A percentile compares a stretch with the other conserved stretches of the same genome.
Evolutionary conservation across 2,113 vertebrate species (phyloP).

Genomic region (Embiotoca jacksoni): DNA sequence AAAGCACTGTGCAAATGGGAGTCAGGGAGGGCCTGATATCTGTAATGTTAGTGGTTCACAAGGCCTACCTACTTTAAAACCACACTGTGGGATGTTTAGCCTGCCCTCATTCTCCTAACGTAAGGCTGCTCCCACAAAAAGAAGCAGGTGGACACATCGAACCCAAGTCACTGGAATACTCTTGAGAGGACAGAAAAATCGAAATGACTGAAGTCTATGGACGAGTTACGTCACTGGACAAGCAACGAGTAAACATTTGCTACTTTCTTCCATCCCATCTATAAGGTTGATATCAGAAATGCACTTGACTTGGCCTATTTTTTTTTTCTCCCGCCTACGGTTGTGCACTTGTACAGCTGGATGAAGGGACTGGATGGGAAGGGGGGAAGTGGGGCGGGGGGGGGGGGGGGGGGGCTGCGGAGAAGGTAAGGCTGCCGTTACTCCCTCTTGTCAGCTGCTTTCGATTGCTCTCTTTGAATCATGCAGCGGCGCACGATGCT

Average conservation of each 20-base stretch:
- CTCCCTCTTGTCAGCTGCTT: constrained; percentile 89
- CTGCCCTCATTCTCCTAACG: constrained; percentile 43
- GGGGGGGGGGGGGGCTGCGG: constrained; percentile 20
- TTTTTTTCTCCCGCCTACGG: constrained; percentile 36
- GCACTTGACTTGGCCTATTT: constrained; percentile 18
- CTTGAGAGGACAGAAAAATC: constrained; percentile 17
- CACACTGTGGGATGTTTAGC: constrained; percentile 54
- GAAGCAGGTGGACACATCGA: constrained; percentile 63
- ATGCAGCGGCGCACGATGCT: constrained; percentile 97
- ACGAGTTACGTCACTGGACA: constrained; percentile 38
- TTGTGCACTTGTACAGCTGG: constrained; percentile 58
- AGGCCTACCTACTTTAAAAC: constrained; percentile 47
- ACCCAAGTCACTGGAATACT: constrained; percentile 61
- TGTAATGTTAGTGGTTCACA: constrained; percentile 26
- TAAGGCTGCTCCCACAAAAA: constrained; percentile 61
- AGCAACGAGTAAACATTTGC: constrained; percentile 63
- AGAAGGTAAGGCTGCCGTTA: constrained; percentile 71
- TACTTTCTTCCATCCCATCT: constrained; percentile 40
- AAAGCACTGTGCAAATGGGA: constrained; percentile 22
- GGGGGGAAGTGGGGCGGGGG: background rate
- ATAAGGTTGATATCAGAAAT: constrained; percentile 39
- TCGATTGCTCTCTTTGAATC: constrained; percentile 91
- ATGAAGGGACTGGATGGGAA: constrained; percentile 13
- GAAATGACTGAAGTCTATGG: constrained; percentile 31
- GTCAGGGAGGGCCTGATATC: constrained; percentile 21